These are phyloP conservation scores for Arenaria interpres DNA, from an alignment of 2,113 vertebrate species.

Conservation along the genomic window DNA sequence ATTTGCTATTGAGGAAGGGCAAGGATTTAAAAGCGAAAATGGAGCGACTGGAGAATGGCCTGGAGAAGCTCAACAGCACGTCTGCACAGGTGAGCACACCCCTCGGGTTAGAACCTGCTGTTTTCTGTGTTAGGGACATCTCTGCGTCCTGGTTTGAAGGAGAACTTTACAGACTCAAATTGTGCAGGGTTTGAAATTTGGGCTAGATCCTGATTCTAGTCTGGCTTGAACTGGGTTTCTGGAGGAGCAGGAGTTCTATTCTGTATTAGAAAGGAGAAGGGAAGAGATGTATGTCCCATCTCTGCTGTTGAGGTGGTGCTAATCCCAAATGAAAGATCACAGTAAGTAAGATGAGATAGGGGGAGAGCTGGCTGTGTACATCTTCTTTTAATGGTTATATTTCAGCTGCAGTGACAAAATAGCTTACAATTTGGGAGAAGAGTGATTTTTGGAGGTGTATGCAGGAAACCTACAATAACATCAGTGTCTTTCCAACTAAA, in stretches of 20 bases:
- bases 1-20: conserved; percentile 79
- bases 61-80: conserved; percentile 91
- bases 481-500: not conserved
- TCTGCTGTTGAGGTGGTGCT: not conserved
- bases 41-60: conserved; percentile 88
- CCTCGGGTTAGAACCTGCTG: not conserved
- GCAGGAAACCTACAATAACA: not conserved
- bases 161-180: not conserved
- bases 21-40: conserved; percentile 84
- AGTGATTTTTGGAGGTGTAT: not conserved
- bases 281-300: not conserved
- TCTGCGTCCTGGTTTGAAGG: not conserved
- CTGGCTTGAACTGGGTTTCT: not conserved
- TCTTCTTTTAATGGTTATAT: not conserved
- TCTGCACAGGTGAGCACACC: conserved; percentile 82
- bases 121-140: not conserved
- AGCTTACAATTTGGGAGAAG: not conserved
- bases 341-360: not conserved
- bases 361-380: not conserved
- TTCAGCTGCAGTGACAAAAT: not conserved
- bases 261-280: not conserved
- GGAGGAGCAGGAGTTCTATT: not conserved
- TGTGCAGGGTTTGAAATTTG: not conserved
- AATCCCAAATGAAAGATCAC: not conserved
- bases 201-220: not conserved